phyloP scores from a whole-genome alignment of 2,113 vertebrate genomes.

The Thomomys bottae region DNA sequence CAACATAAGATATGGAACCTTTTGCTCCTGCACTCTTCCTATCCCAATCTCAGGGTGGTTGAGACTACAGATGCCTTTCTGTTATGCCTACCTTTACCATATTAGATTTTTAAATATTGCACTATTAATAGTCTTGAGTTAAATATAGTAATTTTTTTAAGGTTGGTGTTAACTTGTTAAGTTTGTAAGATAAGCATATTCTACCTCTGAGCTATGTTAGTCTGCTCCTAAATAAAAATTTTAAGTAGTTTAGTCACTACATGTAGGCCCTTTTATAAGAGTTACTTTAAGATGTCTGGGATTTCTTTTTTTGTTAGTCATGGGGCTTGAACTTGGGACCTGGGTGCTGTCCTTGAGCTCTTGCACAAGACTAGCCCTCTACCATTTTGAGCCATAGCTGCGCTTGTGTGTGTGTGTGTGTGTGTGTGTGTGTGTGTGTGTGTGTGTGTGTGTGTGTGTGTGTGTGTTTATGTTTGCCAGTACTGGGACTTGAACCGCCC shows the following conservation, averaged over 20 bases:
- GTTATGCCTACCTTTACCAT: background rate
- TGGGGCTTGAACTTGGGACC: too few relatives aligned
- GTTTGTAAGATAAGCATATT: background rate
- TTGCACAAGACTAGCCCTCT: too few relatives aligned
- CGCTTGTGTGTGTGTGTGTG: too few relatives aligned
- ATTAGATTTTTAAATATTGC: constrained; percentile 28
- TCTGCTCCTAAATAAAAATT: background rate
- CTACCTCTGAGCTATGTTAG: background rate
- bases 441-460: too few relatives aligned
- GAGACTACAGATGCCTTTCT: background rate
- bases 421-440: too few relatives aligned
- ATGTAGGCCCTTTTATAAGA: background rate
- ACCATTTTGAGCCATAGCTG: too few relatives aligned
- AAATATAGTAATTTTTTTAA: background rate
- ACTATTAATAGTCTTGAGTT: background rate
- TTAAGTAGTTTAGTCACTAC: too few relatives aligned
- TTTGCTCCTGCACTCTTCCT: background rate
- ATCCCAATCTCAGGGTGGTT: background rate
- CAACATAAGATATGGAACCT: background rate
- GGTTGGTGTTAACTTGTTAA: background rate
- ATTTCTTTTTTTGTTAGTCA: too few relatives aligned
- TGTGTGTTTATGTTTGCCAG: too few relatives aligned
- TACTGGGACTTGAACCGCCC: too few relatives aligned
- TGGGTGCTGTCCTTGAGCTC: too few relatives aligned
- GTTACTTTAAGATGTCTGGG: background rate